phyloP scores from a whole-genome alignment of 2,113 vertebrate genomes.

The Onychorhynchus coronatus region DNA sequence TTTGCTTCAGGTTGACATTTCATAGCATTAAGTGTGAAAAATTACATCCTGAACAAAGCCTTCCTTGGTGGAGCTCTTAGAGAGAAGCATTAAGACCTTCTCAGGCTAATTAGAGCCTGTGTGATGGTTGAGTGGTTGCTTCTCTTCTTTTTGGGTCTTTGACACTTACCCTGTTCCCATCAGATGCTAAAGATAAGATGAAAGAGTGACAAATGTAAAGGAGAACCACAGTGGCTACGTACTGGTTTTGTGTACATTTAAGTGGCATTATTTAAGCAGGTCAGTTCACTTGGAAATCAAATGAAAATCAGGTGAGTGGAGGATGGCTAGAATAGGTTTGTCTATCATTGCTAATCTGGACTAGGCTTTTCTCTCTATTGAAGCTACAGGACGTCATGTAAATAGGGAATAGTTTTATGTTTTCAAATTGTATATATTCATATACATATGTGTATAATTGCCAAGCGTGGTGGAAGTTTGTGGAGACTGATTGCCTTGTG shows the following conservation, averaged over 20 bases:
- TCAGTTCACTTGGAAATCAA: conserved; percentile 8
- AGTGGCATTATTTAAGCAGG: conserved; percentile 30
- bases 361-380: conserved; percentile 36
- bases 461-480: neutral
- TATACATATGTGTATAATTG: neutral
- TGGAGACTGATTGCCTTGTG: neutral
- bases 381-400: neutral
- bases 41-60: neutral
- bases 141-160: neutral
- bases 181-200: conserved; percentile 23
- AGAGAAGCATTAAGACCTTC: neutral
- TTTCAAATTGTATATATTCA: conserved; percentile 6
- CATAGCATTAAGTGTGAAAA: neutral
- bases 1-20: neutral
- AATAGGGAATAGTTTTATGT: neutral
- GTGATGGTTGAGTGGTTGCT: neutral
- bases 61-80: neutral
- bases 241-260: conserved; percentile 38
- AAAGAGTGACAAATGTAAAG: conserved; percentile 33
- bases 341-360: neutral
- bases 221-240: neutral
- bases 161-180: conserved; percentile 23
- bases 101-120: neutral
- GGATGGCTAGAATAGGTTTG: neutral
- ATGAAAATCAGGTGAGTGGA: conserved; percentile 4